Evolutionary conservation across 2,797 vertebrate genomes (phyloP).

Genomic region (Artibeus lituratus): DNA sequence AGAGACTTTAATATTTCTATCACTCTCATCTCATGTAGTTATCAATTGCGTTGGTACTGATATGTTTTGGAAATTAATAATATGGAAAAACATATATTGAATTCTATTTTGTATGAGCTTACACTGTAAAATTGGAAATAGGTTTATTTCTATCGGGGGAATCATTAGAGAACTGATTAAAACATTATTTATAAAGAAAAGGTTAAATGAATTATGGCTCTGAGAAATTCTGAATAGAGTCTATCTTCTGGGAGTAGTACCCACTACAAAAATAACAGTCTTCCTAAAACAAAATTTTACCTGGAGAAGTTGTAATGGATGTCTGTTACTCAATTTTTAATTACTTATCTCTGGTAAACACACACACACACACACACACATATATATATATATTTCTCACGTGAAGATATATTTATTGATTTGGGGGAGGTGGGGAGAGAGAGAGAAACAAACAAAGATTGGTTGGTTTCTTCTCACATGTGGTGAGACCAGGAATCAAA

Average conservation of each 20-base stretch:
- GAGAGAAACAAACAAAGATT: not conserved
- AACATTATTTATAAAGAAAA: not conserved
- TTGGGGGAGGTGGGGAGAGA: no score
- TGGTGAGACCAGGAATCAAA: no score
- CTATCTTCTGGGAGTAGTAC: not conserved
- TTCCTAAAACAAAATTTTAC: not conserved
- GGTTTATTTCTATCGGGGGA: not conserved
- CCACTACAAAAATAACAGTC: not conserved
- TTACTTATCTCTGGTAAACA: not conserved
- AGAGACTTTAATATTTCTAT: not conserved
- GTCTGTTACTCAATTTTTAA: not conserved
- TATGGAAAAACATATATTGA: not conserved
- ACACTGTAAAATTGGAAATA: not conserved
- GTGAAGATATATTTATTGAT: not conserved
- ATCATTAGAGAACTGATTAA: not conserved
- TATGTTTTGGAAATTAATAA: constrained; percentile 16
- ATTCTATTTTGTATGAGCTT: constrained; percentile 19
- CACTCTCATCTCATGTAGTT: not conserved
- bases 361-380: no score
- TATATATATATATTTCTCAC: no score
- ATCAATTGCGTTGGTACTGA: constrained; percentile 17
- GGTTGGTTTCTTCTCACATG: no score
- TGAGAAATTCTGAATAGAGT: not conserved
- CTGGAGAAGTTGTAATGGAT: not conserved
- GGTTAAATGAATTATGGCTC: not conserved